phyloP scores from a whole-genome alignment of 1,140 invertebrate genomes.

The Lanistes nyassanus region DNA sequence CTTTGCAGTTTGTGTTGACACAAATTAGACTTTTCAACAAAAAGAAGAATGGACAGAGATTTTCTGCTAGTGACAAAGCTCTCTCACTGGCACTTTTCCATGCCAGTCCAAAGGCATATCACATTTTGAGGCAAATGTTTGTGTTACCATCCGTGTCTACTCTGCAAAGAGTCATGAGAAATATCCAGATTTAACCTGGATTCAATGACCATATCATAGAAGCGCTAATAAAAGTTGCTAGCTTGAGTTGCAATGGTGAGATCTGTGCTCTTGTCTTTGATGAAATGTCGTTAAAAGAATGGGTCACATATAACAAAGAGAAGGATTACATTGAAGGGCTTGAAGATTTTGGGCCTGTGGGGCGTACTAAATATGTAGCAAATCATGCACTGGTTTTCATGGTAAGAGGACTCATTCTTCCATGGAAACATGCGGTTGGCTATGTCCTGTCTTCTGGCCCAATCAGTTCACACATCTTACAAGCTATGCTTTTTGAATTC shows the following conservation, averaged over 20 bases:
- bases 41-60: too few relatives aligned
- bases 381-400: neutral
- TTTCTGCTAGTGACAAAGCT: too few relatives aligned
- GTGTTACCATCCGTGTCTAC: too few relatives aligned
- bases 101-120: too few relatives aligned
- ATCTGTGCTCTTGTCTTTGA: neutral
- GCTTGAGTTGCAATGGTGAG: neutral
- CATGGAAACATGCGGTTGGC: constrained; percentile 4
- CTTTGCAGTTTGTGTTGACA: too few relatives aligned
- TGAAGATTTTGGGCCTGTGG: neutral
- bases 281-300: constrained; percentile 2
- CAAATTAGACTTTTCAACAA: too few relatives aligned
- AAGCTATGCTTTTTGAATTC: neutral
- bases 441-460: neutral
- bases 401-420: neutral
- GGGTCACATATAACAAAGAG: neutral
- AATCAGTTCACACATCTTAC: too few relatives aligned
- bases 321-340: neutral
- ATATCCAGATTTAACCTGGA: neutral
- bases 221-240: neutral
- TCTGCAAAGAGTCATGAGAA: neutral
- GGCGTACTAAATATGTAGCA: neutral
- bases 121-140: too few relatives aligned
- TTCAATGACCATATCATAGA: neutral
- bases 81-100: too few relatives aligned